Evolutionary conservation across 2,113 vertebrate species (phyloP).

Genomic region (Charina bottae): DNA sequence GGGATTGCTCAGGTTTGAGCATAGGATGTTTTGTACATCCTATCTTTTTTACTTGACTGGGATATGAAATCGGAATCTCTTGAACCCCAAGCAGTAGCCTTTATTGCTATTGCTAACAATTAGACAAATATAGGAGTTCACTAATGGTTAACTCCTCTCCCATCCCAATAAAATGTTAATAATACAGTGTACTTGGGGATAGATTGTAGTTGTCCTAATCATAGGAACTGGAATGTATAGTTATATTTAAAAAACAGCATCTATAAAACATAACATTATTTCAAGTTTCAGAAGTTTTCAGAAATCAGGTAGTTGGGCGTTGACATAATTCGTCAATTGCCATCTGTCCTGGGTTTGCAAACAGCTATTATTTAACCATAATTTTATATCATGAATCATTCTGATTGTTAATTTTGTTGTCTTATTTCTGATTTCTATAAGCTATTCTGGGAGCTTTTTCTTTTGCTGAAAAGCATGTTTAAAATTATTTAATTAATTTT

Average conservation of each 20-base stretch:
- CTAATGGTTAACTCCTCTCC: neutral
- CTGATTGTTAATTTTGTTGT: neutral
- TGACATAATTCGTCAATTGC: neutral
- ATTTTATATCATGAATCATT: conserved; percentile 11
- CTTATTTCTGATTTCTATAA: neutral
- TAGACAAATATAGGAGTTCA: neutral
- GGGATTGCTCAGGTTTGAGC: neutral
- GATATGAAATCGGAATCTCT: neutral
- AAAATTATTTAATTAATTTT: neutral
- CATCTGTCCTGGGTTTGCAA: conserved; percentile 13
- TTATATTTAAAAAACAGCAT: neutral
- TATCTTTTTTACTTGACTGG: neutral
- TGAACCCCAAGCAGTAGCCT: neutral
- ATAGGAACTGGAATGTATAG: neutral
- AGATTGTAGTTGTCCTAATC: neutral
- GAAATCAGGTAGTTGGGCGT: neutral
- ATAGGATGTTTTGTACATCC: neutral
- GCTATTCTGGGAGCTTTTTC: conserved; percentile 1
- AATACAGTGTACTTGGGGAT: neutral
- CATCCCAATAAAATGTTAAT: neutral
- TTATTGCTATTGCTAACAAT: neutral
- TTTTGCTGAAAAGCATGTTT: neutral
- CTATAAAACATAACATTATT: neutral
- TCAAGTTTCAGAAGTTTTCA: neutral
- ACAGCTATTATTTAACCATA: conserved; percentile 12